phyloP scores from a whole-genome alignment of 1,140 invertebrate species.

The Caenorhabditis tropicalis region DNA sequence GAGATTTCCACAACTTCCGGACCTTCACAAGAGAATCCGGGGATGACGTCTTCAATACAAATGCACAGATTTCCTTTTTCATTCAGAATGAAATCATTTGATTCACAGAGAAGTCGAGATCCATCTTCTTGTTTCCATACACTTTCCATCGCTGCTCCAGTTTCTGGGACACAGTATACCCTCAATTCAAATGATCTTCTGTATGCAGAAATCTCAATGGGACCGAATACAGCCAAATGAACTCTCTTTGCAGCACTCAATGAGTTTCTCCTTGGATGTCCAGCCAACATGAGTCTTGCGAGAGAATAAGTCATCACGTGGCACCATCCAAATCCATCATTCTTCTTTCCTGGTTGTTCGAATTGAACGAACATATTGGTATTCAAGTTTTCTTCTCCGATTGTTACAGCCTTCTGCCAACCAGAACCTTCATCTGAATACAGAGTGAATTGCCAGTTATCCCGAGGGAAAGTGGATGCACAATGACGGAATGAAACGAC shows the following conservation, averaged over 20 bases:
- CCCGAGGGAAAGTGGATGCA: constrained; percentile 68
- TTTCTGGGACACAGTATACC: constrained; percentile 69
- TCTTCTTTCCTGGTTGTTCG: constrained; percentile 56
- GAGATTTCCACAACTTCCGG: constrained; percentile 61
- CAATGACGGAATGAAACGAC: constrained; percentile 68
- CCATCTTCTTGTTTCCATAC: constrained; percentile 66
- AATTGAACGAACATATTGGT: constrained; percentile 63
- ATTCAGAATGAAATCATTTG: constrained; percentile 62
- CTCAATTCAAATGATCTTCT: constrained; percentile 56
- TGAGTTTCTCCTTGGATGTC: constrained; percentile 60
- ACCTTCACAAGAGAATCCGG: constrained; percentile 53
- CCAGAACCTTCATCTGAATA: constrained; percentile 60
- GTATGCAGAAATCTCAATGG: constrained; percentile 33
- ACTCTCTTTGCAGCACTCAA: constrained; percentile 62
- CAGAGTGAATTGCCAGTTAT: constrained; percentile 67
- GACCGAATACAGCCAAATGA: constrained; percentile 60
- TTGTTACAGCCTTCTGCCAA: constrained; percentile 57
- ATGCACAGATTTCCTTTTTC: constrained; percentile 65
- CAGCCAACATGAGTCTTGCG: constrained; percentile 64
- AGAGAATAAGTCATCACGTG: constrained; percentile 67
- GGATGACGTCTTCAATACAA: constrained; percentile 64
- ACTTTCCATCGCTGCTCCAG: constrained; percentile 64
- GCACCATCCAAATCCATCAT: constrained; percentile 59
- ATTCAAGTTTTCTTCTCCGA: constrained; percentile 66
- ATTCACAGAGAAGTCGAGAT: constrained; percentile 62